These are phyloP conservation scores for Pachypeltis micranthus DNA, from an alignment of 1,140 invertebrate species.

Conservation along the genomic window DNA sequence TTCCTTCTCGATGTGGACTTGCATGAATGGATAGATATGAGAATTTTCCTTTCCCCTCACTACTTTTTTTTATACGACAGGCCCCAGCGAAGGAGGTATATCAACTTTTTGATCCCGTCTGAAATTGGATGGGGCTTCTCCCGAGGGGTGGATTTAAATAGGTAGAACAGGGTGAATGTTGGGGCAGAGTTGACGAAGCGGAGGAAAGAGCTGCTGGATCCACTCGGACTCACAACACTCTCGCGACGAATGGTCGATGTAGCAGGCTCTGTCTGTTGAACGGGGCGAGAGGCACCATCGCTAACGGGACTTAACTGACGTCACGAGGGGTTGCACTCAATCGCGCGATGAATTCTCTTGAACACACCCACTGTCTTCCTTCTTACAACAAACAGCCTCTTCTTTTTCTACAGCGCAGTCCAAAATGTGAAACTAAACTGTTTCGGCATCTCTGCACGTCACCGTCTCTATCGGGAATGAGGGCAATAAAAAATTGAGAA, in stretches of 20 bases:
- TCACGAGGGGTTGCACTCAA: conserved; percentile 6
- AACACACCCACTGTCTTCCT: neutral
- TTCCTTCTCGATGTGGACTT: neutral
- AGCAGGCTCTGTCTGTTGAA: too few species aligned
- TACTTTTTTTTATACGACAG: conserved; percentile 1
- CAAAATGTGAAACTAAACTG: too few species aligned
- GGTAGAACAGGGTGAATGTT: neutral
- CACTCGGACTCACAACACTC: too few species aligned
- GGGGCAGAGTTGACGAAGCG: neutral
- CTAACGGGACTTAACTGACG: conserved; percentile 13
- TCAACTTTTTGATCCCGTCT: conserved; percentile 20
- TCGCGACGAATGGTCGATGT: too few species aligned
- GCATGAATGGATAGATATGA: conserved; percentile 13
- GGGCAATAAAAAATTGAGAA: too few species aligned
- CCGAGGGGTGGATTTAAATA: neutral
- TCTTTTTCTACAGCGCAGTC: too few species aligned
- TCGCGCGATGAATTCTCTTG: conserved; percentile 10
- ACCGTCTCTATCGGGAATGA: too few species aligned
- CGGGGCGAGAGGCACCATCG: neutral
- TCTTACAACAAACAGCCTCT: neutral
- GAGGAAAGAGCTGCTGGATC: neutral
- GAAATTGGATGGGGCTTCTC: conserved; percentile 18
- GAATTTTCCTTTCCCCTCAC: neutral
- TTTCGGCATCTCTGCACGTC: too few species aligned
- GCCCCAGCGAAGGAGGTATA: conserved; percentile 1